Percentiles rank a stretch among this genome's conserved stretches.
phyloP scores from a whole-genome alignment of 1,140 invertebrate genomes.

The Eueides isabella region DNA sequence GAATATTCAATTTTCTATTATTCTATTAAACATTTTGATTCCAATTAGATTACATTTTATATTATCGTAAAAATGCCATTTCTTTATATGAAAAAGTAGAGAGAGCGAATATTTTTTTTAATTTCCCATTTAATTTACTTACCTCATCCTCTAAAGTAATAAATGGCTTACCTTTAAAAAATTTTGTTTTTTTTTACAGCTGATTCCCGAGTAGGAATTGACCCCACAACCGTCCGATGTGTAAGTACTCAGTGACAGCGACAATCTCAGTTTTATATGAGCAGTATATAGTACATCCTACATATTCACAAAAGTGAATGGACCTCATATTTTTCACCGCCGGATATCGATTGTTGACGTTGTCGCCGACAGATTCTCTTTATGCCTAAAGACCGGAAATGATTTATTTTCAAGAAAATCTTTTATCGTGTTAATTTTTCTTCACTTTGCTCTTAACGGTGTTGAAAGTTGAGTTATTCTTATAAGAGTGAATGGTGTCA shows the following conservation, averaged over 20 bases:
- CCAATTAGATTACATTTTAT: too few species aligned
- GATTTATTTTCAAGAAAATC: conserved; percentile 13
- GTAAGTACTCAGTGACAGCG: too few species aligned
- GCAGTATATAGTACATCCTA: neutral
- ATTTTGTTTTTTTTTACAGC: too few species aligned
- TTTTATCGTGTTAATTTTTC: conserved; percentile 15
- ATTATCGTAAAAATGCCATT: too few species aligned
- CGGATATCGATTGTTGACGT: conserved; percentile 55
- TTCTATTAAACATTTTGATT: too few species aligned
- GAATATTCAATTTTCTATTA: neutral
- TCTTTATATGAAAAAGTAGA: too few species aligned
- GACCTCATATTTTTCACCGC: conserved; percentile 34
- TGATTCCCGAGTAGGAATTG: too few species aligned
- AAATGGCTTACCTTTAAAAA: too few species aligned
- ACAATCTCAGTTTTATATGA: neutral
- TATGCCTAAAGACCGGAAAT: conserved; percentile 11
- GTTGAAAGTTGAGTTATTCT: conserved; percentile 14
- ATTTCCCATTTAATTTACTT: too few species aligned
- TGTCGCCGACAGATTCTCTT: conserved; percentile 25
- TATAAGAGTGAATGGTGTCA: conserved; percentile 8
- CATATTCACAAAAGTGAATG: neutral
- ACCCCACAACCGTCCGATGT: too few species aligned
- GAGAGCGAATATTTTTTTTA: too few species aligned
- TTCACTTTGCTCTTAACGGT: neutral
- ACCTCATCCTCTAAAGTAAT: too few species aligned